Base-by-base conservation (phyloP, 2,888 invertebrate genomes). In the Platycnemis pennipes region DNA sequence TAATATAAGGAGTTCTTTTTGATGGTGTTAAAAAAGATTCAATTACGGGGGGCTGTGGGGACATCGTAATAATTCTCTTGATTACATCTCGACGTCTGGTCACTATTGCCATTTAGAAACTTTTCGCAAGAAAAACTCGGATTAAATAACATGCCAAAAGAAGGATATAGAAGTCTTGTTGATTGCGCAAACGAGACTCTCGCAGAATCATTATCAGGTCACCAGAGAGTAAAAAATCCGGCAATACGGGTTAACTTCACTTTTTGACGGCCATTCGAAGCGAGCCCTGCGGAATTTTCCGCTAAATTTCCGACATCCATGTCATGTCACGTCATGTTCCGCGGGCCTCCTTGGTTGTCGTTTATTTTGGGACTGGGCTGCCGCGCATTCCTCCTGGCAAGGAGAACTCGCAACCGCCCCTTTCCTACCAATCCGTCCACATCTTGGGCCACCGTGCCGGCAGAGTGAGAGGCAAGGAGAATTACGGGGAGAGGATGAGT, bases 291-390 rank as follows among this genome's bases (percentile, higher is more conserved):
- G 42, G 91, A 91, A 91, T 91, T 91, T 91, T 91, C 63, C 69
- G 91, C 91, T 63, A 91, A 91, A 69, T 91, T 91, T 91, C 44
- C 91, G 91, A 91, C 91, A 91, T 69, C 91, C 91, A 45, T 91
- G 89, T 89, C 89, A 89, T 89, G 89, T 89, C 89, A 89, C 89
- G 89, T 89, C 89, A 89, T 89, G 89, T 89, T 89, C 53, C 89
- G 89, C 42, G 77, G 77, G 31, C 77, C 77, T 37, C 89, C 89
- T 53, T 31, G 49, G n/a, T 26, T 3, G 42, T 63, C 91, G 56
- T 91, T 91, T 69, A 56, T 56, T 91, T 69, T 49, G 91, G 42
- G 44, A 31, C 7, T 26, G 89, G 37, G 31, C 11, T 89, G 89
- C 26, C 22, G 89, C 89, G 89, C 56, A 63, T 89, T 56, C 89